These are phyloP conservation scores for Conopomorpha cramerella DNA, from an alignment of 1,140 invertebrate genomes.

Conservation along the genomic window DNA sequence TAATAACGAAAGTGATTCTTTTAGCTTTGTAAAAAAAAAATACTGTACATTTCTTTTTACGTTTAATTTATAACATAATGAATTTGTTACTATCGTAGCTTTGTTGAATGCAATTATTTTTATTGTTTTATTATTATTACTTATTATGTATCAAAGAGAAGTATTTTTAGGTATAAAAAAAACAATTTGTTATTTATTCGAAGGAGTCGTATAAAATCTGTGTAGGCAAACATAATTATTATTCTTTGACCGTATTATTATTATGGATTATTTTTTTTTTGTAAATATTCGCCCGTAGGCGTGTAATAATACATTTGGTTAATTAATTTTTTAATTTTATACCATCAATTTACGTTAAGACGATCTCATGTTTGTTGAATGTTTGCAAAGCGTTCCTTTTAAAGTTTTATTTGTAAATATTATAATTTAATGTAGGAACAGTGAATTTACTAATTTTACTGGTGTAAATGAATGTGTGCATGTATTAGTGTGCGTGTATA, in stretches of 20 bases:
- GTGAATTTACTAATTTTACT: slow-evolving; percentile 53
- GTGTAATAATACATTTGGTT: slow-evolving; percentile 39
- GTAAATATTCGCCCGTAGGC: slow-evolving; percentile 34
- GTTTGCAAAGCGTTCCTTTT: slow-evolving; percentile 60
- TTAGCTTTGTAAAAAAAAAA: slow-evolving; percentile 53
- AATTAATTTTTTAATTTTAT: slow-evolving; percentile 48
- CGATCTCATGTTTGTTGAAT: slow-evolving; percentile 61
- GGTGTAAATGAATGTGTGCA: no score
- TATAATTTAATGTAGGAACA: slow-evolving; percentile 49
- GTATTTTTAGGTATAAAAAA: slow-evolving; percentile 57
- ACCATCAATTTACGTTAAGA: slow-evolving; percentile 59
- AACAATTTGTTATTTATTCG: slow-evolving; percentile 59
- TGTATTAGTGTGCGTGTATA: no score
- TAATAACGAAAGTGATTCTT: slow-evolving; percentile 46
- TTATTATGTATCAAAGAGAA: no score
- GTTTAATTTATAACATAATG: slow-evolving; percentile 59
- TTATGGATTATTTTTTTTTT: slow-evolving; percentile 30
- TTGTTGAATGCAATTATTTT: slow-evolving; percentile 60
- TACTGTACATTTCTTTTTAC: slow-evolving; percentile 55
- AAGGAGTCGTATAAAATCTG: slow-evolving; percentile 43
- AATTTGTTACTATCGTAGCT: slow-evolving; percentile 60
- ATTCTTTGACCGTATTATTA: no score
- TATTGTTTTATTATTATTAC: slow-evolving; percentile 59
- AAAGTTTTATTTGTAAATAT: slow-evolving; percentile 61
- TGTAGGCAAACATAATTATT: slow-evolving; percentile 51